phyloP scores from a whole-genome alignment of 2,113 vertebrate species.

The Pleuronectes platessa region DNA sequence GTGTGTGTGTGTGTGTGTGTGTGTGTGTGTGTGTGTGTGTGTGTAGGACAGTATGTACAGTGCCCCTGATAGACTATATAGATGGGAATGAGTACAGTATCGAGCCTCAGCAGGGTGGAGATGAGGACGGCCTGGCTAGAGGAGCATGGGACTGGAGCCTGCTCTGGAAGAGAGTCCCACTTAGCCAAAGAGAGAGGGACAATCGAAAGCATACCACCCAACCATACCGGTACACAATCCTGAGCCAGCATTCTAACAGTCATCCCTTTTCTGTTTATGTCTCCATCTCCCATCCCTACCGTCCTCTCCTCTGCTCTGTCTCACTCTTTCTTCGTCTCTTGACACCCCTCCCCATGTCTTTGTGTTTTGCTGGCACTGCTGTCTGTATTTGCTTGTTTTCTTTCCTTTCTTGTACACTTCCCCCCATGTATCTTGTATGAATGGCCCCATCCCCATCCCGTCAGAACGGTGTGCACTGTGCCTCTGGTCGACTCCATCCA shows the following conservation, averaged over 20 bases:
- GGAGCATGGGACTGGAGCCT: constrained; percentile 99
- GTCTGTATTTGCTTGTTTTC: constrained; percentile 30
- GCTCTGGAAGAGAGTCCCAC: constrained; percentile 97
- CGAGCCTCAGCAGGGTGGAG: constrained; percentile 98
- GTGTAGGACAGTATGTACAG: constrained; percentile 98
- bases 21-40: constrained; percentile 64
- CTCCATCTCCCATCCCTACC: constrained; percentile 78
- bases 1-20: constrained; percentile 18
- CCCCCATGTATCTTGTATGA: constrained; percentile 50
- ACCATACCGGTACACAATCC: constrained; percentile 92
- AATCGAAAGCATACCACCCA: constrained; percentile 93
- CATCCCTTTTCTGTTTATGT: constrained; percentile 75
- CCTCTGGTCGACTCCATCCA: constrained; percentile 98
- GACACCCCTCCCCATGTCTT: constrained; percentile 50
- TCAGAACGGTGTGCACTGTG: constrained; percentile 97
- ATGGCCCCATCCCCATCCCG: constrained; percentile 58
- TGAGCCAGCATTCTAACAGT: constrained; percentile 74
- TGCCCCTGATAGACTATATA: constrained; percentile 99
- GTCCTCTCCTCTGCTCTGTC: constrained; percentile 66
- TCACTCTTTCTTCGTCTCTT: constrained; percentile 6
- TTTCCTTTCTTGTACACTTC: constrained; percentile 20
- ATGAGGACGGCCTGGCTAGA: constrained; percentile 97
- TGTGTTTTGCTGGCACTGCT: constrained; percentile 39
- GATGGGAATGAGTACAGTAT: constrained; percentile 98
- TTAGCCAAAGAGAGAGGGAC: constrained; percentile 95